phyloP scores from a whole-genome alignment of 2,797 vertebrate genomes.

The Lateolabrax maculatus region DNA sequence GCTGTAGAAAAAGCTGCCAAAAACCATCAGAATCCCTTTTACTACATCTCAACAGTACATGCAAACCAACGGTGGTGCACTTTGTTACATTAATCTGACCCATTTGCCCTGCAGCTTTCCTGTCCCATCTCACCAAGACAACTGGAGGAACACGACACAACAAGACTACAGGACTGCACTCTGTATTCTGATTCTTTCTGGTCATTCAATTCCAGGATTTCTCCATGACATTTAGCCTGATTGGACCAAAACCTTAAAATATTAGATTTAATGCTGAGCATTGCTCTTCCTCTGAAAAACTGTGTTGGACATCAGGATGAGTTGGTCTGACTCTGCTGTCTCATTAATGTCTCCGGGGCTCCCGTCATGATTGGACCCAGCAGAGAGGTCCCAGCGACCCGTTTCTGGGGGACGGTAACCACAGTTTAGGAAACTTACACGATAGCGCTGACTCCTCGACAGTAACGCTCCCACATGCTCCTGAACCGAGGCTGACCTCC shows the following conservation, averaged over 20 bases:
- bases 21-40: background rate
- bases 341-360: background rate
- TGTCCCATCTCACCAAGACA: background rate
- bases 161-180: background rate
- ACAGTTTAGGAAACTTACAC: conserved; percentile 88
- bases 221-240: too few species aligned
- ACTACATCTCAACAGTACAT: background rate
- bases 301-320: too few species aligned
- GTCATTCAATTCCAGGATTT: background rate
- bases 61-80: background rate
- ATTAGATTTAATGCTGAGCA: background rate
- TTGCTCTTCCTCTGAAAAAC: background rate
- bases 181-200: too few species aligned
- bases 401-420: background rate
- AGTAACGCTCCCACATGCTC: conserved; percentile 99
- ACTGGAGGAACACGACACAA: background rate
- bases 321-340: background rate
- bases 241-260: background rate
- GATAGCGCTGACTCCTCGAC: conserved; percentile 97
- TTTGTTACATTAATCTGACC: background rate
- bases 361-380: background rate
- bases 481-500: conserved; percentile 97
- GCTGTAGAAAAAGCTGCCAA: background rate
- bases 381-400: background rate
- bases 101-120: background rate